Base-by-base conservation (phyloP, 2,797 vertebrate genomes). In the Lithobates pipiens region DNA sequence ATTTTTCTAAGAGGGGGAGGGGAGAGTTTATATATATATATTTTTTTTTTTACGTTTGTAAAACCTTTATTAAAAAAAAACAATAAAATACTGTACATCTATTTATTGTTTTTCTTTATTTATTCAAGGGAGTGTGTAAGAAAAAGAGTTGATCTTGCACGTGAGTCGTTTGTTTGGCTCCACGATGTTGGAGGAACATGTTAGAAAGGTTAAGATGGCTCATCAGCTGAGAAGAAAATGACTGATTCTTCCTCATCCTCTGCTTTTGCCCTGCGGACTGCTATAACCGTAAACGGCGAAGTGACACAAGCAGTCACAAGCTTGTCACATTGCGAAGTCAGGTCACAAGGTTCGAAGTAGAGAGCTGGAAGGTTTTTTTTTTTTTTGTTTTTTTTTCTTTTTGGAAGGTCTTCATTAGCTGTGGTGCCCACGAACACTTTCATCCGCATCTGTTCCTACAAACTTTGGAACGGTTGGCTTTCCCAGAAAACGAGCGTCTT, bases 231-330 rank as follows among this genome's bases (percentile, higher is more conserved):
- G 74, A 7, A 77, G 39, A 82, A 82, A 86, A 73, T 86, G 80
- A 82, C 79, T 82, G 54, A 77, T 82, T 57, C 29, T 65, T 74
- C 69, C 57, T 44, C 21, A 34, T 67, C 7, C 85, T 75, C 63
- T 91, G 88, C 89, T 88, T 5, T 54, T 88, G 87, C 89, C 67
- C 88, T 89, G 91, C 42, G 69, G 76, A 82, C 65, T 87, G 89
- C 92, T 90, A 93, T 90, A 93, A 92, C 91, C 91, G 89, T 91
- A 90, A 92, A 92, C 77, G 91, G 88, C 89, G 91, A 93, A 93
- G 95, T 95, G 95, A 95, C 95, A 95, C 92, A 95, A 92, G 94
- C 94, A 94, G 85, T 95, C 94, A 92, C 93, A 94, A 90, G 91
- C 90, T 88, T 92, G 94, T 96, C 94, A 94, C 93, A 94, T 88